Evolutionary conservation across 2,797 vertebrate genomes (phyloP).

Genomic region (Coregonus suidteri): DNA sequence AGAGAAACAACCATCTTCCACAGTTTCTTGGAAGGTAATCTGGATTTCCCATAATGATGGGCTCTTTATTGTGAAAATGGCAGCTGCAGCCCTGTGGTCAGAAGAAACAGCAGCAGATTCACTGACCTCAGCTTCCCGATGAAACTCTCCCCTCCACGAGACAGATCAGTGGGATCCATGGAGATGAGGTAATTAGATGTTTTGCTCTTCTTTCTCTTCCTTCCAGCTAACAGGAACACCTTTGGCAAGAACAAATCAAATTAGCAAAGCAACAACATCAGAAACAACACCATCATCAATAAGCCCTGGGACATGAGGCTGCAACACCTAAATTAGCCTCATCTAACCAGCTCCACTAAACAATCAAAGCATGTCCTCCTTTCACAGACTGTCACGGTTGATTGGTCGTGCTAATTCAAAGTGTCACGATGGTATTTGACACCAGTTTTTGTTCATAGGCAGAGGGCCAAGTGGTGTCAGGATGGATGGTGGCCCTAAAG

Average conservation of each 20-base stretch:
- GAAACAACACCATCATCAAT: constrained; percentile 2
- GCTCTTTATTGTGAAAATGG: neutral
- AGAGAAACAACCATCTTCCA: neutral
- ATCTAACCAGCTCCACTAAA: neutral
- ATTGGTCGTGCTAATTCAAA: neutral
- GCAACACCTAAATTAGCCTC: neutral
- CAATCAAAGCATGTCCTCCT: neutral
- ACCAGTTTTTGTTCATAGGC: neutral
- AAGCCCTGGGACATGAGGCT: neutral
- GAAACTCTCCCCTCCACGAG: constrained; percentile 96
- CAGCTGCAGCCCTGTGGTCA: neutral
- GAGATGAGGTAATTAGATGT: constrained; percentile 99
- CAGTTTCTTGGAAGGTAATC: neutral
- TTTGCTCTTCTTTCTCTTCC: constrained; percentile 99
- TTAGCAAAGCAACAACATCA: constrained; percentile 14
- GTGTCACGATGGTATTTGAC: neutral
- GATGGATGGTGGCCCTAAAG: neutral
- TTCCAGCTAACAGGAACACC: constrained; percentile 96
- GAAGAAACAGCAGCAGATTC: constrained; percentile 35
- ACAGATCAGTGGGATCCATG: constrained; percentile 97
- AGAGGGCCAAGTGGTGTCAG: neutral
- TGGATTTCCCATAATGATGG: neutral
- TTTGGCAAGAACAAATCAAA: constrained; percentile 55
- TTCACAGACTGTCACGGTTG: neutral
- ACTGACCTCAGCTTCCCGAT: constrained; percentile 97